phyloP scores from a whole-genome alignment of 2,113 vertebrate genomes.

The Aegithalos caudatus region DNA sequence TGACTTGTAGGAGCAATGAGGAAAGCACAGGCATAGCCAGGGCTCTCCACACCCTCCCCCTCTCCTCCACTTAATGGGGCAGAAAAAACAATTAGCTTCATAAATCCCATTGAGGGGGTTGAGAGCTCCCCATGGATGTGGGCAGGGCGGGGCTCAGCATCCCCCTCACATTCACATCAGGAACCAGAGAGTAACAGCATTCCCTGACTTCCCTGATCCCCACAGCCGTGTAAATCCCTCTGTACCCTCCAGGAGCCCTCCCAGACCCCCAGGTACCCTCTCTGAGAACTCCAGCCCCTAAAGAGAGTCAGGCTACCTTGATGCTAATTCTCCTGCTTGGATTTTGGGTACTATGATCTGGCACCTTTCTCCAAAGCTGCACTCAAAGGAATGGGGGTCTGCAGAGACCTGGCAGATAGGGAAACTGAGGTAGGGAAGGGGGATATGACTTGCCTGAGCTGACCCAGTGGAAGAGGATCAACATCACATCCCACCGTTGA shows the following conservation, averaged over 20 bases:
- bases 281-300: not conserved
- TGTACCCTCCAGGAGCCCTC: not conserved
- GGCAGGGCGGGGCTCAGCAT: not conserved
- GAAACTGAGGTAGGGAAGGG: not conserved
- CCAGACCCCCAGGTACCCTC: not conserved
- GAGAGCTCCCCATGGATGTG: not conserved
- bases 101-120: not conserved
- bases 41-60: not conserved
- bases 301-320: not conserved
- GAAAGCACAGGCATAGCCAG: not conserved
- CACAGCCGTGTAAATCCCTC: not conserved
- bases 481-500: not conserved
- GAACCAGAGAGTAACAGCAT: not conserved
- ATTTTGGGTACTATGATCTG: not conserved
- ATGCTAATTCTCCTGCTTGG: not conserved
- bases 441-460: not conserved
- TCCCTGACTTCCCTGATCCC: not conserved
- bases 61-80: slow-evolving; percentile 36
- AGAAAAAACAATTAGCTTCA: slow-evolving; percentile 55
- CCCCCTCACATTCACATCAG: not conserved
- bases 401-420: not conserved
- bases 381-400: not conserved
- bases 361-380: accelerated
- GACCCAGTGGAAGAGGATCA: not conserved
- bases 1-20: not conserved